Evolutionary conservation across 2,797 vertebrate genomes (phyloP).

Genomic region (Setipinna tenuifilis): DNA sequence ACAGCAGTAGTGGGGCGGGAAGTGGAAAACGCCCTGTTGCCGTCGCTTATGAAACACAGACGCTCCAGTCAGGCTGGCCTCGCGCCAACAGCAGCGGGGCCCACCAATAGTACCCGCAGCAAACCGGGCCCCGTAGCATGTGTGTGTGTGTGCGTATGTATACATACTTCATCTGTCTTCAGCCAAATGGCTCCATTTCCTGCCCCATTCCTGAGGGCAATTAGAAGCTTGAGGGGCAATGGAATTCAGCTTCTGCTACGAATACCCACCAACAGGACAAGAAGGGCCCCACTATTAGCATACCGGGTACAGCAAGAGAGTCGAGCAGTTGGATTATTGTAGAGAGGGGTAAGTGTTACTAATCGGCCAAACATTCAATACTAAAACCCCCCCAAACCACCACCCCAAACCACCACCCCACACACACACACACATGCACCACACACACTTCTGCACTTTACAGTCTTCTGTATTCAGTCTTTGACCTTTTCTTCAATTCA

Average conservation of each 20-base stretch:
- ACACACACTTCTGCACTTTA: neutral
- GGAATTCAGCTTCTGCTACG: conserved; percentile 70
- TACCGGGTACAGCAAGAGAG: neutral
- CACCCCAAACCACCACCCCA: too few species aligned
- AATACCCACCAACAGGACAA: conserved; percentile 56
- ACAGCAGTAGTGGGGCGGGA: neutral
- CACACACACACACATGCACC: neutral
- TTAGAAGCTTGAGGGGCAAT: conserved; percentile 59
- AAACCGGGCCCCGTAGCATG: neutral
- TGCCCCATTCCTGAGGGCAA: conserved; percentile 69
- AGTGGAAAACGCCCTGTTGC: conserved; percentile 21
- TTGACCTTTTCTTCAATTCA: neutral
- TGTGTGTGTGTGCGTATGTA: neutral
- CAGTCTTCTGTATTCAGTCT: neutral
- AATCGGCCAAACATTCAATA: neutral
- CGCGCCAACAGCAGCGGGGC: neutral
- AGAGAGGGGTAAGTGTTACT: neutral
- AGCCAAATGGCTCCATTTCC: conserved; percentile 69
- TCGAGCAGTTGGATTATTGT: neutral
- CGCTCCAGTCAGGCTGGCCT: neutral
- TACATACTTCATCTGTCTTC: conserved; percentile 61
- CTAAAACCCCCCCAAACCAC: neutral
- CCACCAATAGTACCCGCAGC: neutral
- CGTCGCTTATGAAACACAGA: conserved; percentile 22
- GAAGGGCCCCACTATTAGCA: neutral